Evolutionary conservation across 2,797 vertebrate species (phyloP), one percentile per base, ranked within the genome.

Genomic region (Microchirus variegatus): DNA sequence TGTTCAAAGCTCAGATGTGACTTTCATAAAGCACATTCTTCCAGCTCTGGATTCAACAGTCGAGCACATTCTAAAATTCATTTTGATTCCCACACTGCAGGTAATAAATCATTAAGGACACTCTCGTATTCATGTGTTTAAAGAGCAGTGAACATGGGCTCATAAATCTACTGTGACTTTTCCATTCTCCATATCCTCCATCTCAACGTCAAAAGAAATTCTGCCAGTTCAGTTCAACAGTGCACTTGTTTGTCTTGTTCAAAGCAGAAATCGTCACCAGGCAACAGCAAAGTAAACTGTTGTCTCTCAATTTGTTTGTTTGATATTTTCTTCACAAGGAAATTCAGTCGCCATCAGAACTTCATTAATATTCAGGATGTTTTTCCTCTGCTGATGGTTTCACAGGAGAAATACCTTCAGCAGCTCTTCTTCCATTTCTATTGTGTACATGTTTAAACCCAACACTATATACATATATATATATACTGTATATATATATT

Each of bases 51-150:
- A 81, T 89, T 87, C 87, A 81, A 80, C 81, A 89, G 64, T 86
- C 73, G 77, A 86, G 71, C 73, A 74, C 74, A 89, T 87, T 84
- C 80, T 85, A 83, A 89, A 90, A 90, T 89, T 86, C 82, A 90
- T 91, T 90, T 87, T 89, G 90, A 90, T 89, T 90, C 84, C 67
- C 68, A 84, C 70, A 40, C 73, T 77, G 83, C 77, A 66, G 67
- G 83, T 73, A 81, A 90, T 90, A 89, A 90, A 91, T 91, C 87
- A 90, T 87, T 89, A 85, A 83, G 65, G 53, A 36, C 73, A 58
- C 72, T 83, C 75, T 75, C 66, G 64, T 75, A 76, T 79, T 78
- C 87, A 77, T 87, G 80, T 73, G 77, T 75, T 90, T 88, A 73
- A 89, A 83, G 69, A 84, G 80, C 77, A 50, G 71, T 63, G 82